Evolutionary conservation across 2,888 invertebrate species (phyloP).

Genomic region (Oscheius sp.): DNA sequence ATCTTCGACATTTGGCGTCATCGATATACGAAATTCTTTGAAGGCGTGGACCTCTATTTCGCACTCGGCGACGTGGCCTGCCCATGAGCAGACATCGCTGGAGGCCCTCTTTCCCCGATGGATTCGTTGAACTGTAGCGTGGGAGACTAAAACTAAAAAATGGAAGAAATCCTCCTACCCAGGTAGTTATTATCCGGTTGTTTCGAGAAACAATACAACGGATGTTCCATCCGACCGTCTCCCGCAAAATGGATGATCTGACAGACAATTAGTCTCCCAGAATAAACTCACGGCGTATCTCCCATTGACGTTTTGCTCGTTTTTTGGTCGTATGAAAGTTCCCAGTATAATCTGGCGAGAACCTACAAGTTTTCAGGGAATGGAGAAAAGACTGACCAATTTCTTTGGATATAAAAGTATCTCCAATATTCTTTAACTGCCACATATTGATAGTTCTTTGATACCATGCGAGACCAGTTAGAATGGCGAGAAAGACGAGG

Average conservation of each 20-base stretch:
- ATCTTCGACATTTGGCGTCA: conserved; percentile 49
- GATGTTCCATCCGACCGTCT: conserved; percentile 59
- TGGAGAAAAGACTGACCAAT: conserved; percentile 39
- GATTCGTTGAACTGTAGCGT: conserved; percentile 50
- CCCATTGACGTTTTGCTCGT: conserved; percentile 65
- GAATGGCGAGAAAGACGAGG: conserved; percentile 46
- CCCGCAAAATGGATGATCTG: conserved; percentile 67
- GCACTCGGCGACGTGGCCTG: conserved; percentile 68
- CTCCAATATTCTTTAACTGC: conserved; percentile 68
- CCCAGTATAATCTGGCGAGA: conserved; percentile 65
- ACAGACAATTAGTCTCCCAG: too few relatives aligned
- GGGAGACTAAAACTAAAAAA: conserved; percentile 36
- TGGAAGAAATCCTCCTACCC: conserved; percentile 28
- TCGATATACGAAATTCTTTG: conserved; percentile 53
- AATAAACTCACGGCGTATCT: conserved; percentile 54
- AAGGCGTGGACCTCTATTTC: conserved; percentile 52
- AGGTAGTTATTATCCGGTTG: conserved; percentile 46
- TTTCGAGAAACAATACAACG: conserved; percentile 57
- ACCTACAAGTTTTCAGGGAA: conserved; percentile 28
- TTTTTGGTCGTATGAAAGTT: conserved; percentile 58
- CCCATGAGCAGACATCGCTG: conserved; percentile 67
- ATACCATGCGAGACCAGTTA: conserved; percentile 58
- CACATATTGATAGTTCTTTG: conserved; percentile 68
- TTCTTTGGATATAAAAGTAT: conserved; percentile 61
- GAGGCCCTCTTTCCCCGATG: conserved; percentile 61